Conservation (phyloP, 2,888 invertebrate species). For the Acanthosoma haemorrhoidale region DNA sequence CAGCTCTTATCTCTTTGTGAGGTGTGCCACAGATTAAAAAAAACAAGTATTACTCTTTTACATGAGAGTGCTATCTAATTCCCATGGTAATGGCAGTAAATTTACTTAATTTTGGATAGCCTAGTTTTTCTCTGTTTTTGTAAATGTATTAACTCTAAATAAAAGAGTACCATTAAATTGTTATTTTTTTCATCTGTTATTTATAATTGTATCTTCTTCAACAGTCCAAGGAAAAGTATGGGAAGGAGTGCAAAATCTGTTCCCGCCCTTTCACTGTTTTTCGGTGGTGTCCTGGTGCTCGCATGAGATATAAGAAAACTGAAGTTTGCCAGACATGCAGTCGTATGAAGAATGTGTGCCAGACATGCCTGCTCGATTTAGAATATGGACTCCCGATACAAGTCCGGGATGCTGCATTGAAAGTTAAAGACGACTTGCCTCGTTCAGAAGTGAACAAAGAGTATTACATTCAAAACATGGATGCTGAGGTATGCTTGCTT, state of each 20-base stretch:
- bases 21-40: neutral
- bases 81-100: too few relatives aligned
- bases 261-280: constrained; percentile 91
- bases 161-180: too few relatives aligned
- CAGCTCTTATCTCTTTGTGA: too few relatives aligned
- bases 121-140: neutral
- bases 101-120: neutral
- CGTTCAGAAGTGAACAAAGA: constrained; percentile 93
- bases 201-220: too few relatives aligned
- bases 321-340: constrained; percentile 95
- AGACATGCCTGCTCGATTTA: constrained; percentile 88
- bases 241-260: constrained; percentile 94
- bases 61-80: too few relatives aligned
- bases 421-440: constrained; percentile 84
- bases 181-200: too few relatives aligned
- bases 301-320: constrained; percentile 94
- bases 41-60: too few relatives aligned
- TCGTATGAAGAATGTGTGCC: constrained; percentile 91
- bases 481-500: constrained; percentile 60
- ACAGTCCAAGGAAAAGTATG: constrained; percentile 90
- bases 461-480: constrained; percentile 87
- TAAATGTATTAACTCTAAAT: neutral
- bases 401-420: constrained; percentile 85
- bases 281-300: constrained; percentile 91
- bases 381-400: constrained; percentile 85